These are phyloP conservation scores for Taurulus bubalis DNA, from an alignment of 2,113 vertebrate species.

Conservation along the genomic window DNA sequence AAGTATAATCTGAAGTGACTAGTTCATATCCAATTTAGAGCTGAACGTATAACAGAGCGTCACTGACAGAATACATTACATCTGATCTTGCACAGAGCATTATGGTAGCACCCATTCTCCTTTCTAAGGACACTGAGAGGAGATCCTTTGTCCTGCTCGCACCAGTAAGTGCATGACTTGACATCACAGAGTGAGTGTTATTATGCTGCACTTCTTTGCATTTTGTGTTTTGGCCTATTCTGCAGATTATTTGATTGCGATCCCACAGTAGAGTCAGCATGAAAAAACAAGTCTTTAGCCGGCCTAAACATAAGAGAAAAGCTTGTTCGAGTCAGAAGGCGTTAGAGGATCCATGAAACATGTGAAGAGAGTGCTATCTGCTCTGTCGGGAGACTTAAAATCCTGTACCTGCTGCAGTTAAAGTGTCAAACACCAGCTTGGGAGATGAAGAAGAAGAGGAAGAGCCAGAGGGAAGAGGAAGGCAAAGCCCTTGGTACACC, in stretches of 20 bases:
- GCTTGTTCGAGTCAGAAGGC: slow-evolving; percentile 22
- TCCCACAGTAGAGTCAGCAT: not conserved
- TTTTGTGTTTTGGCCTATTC: slow-evolving; percentile 7
- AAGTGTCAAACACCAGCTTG: slow-evolving; percentile 61
- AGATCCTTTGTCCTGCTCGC: slow-evolving; percentile 33
- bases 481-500: not conserved
- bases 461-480: not conserved
- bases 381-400: slow-evolving; percentile 24
- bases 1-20: slow-evolving; percentile 66
- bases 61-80: slow-evolving; percentile 62
- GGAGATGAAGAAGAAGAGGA: not conserved
- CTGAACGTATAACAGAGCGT: slow-evolving; percentile 43
- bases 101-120: slow-evolving; percentile 34
- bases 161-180: slow-evolving; percentile 35
- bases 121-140: slow-evolving; percentile 31
- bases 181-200: slow-evolving; percentile 23
- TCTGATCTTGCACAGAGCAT: slow-evolving; percentile 25
- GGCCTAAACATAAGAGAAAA: slow-evolving; percentile 28
- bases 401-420: slow-evolving; percentile 54
- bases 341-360: slow-evolving; percentile 40
- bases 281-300: slow-evolving; percentile 1
- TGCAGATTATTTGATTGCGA: slow-evolving; percentile 39
- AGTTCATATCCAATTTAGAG: slow-evolving; percentile 62
- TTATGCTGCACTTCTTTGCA: not conserved
- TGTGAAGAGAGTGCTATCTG: slow-evolving; percentile 21